Evolutionary conservation across 2,888 invertebrate genomes (phyloP).

Genomic region (Ornithoptera priamus): DNA sequence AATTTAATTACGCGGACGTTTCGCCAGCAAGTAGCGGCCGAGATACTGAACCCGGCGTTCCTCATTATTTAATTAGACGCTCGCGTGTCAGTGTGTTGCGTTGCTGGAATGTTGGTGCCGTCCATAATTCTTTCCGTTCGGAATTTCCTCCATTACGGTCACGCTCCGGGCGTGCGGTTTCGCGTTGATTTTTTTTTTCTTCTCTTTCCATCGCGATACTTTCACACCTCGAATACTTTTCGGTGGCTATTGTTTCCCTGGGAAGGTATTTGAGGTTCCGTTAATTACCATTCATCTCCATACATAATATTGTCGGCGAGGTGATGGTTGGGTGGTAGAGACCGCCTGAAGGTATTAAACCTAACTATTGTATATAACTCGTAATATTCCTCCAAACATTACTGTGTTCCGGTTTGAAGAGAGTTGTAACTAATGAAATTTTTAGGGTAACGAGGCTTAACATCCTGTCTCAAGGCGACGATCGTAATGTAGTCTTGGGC

Average conservation of each 20-base stretch:
- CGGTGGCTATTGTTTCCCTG: not conserved
- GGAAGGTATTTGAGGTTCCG: not conserved
- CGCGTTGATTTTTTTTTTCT: conserved; percentile 2
- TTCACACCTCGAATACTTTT: not conserved
- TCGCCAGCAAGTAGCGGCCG: conserved; percentile 15
- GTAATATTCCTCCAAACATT: too few species aligned
- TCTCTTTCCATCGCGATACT: not conserved
- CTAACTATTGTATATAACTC: too few species aligned
- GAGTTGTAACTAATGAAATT: too few species aligned
- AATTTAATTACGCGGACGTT: not conserved
- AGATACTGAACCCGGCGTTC: conserved; percentile 38
- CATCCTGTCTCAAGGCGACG: too few species aligned
- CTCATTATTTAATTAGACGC: conserved; percentile 50
- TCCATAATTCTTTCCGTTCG: conserved; percentile 17
- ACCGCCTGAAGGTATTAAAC: too few species aligned
- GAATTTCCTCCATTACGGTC: conserved; percentile 20
- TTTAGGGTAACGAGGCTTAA: too few species aligned
- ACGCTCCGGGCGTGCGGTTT: conserved; percentile 1
- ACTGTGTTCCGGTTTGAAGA: too few species aligned
- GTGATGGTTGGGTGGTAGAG: too few species aligned
- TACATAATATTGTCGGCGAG: too few species aligned
- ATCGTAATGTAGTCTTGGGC: too few species aligned
- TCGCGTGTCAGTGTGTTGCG: conserved; percentile 49
- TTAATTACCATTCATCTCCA: not conserved
- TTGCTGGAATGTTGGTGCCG: conserved; percentile 11